Evolutionary conservation across 2,113 vertebrate genomes (phyloP).

Genomic region (Cariama cristata): DNA sequence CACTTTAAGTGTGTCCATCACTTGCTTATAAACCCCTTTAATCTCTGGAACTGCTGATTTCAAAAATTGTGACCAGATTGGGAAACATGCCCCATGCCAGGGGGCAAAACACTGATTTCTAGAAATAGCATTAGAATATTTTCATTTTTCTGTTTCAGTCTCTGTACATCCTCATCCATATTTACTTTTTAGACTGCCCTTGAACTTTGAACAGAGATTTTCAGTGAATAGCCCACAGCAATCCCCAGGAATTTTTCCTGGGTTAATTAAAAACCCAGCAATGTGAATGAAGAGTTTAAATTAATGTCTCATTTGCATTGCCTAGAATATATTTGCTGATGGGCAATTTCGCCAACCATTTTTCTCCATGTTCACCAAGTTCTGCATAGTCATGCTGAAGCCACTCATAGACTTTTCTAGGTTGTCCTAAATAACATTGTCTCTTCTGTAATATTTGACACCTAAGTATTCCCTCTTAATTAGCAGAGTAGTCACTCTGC

Average conservation of each 20-base stretch:
- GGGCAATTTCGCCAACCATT: background rate
- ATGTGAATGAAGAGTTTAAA: constrained; percentile 48
- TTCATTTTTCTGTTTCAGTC: background rate
- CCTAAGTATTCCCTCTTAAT: background rate
- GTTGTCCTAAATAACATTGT: background rate
- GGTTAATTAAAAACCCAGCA: constrained; percentile 59
- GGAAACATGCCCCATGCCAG: background rate
- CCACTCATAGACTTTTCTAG: background rate
- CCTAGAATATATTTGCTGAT: constrained; percentile 47
- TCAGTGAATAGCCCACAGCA: constrained; percentile 54
- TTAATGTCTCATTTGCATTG: constrained; percentile 58
- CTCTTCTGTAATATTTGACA: background rate
- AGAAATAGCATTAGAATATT: background rate
- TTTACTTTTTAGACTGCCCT: constrained; percentile 28
- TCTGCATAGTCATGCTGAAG: background rate
- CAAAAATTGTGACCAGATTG: background rate
- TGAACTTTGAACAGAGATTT: constrained; percentile 22
- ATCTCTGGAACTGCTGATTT: background rate
- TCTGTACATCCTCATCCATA: background rate
- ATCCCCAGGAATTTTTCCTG: constrained; percentile 50
- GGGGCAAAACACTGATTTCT: background rate
- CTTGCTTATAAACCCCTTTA: background rate
- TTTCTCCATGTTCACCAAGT: background rate
- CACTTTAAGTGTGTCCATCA: background rate
- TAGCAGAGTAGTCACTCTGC: background rate